A percentile compares a stretch with the other conserved stretches of the same genome.
These are phyloP conservation scores for Columba guinea DNA, from an alignment of 2,797 vertebrate species.

Conservation along the genomic window DNA sequence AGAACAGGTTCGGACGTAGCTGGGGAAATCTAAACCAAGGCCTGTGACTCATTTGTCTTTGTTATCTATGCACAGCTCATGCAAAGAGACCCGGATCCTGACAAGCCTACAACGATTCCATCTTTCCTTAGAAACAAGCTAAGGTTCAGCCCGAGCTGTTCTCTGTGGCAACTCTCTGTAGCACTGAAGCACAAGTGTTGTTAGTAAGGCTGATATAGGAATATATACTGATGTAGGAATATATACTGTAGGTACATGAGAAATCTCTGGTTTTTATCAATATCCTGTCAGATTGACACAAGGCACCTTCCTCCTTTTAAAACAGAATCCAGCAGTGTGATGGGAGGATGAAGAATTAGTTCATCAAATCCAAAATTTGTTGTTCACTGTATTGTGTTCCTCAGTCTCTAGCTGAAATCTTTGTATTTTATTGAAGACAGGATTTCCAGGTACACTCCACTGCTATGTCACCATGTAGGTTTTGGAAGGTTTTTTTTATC, in stretches of 20 bases:
- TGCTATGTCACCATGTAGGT: not conserved
- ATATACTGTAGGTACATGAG: not conserved
- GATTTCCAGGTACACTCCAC: not conserved
- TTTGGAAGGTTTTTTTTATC: not conserved
- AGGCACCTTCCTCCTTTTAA: not conserved
- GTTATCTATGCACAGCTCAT: not conserved
- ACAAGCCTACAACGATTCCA: not conserved
- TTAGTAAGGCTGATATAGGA: not conserved
- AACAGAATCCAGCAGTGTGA: not conserved
- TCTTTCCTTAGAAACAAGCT: not conserved
- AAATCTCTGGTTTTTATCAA: not conserved
- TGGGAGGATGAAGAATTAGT: not conserved
- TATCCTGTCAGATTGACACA: not conserved
- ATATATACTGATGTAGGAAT: not conserved
- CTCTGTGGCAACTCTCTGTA: not conserved
- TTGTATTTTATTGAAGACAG: not conserved
- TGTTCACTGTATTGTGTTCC: not conserved
- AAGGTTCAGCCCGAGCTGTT: not conserved
- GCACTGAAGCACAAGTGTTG: not conserved
- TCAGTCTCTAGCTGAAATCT: not conserved
- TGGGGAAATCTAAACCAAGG: slow-evolving; percentile 2
- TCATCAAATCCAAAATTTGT: not conserved
- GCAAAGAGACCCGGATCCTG: not conserved
- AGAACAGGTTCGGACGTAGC: not conserved
- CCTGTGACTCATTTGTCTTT: not conserved